These are phyloP conservation scores for Fregetta grallaria DNA, from an alignment of 2,113 vertebrate genomes.

Conservation along the genomic window DNA sequence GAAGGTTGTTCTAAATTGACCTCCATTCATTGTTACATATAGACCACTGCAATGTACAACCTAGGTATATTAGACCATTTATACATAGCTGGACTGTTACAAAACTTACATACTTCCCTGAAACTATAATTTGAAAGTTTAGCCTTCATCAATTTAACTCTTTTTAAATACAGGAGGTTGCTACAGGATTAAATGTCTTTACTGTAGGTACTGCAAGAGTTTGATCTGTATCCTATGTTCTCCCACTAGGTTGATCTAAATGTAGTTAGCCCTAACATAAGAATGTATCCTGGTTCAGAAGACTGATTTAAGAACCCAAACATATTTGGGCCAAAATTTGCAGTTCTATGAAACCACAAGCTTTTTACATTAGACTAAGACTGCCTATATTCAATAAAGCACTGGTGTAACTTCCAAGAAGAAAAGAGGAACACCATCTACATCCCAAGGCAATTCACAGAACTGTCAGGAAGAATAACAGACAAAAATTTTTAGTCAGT, in stretches of 20 bases:
- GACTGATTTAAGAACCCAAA: neutral
- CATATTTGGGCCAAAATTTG: neutral
- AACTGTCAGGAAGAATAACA: neutral
- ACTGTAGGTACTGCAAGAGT: neutral
- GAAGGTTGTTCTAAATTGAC: neutral
- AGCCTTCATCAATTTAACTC: neutral
- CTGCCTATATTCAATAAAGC: neutral
- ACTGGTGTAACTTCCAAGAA: neutral
- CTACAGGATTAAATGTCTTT: neutral
- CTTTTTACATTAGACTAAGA: neutral
- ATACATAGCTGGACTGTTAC: neutral
- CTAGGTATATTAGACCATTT: neutral
- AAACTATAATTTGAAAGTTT: neutral
- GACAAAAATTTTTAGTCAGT: neutral
- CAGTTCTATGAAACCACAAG: neutral
- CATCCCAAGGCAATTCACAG: neutral
- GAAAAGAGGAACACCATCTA: neutral
- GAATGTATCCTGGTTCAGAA: accelerated
- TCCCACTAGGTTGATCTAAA: neutral
- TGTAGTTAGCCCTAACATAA: neutral
- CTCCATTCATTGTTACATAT: neutral
- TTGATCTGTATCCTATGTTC: neutral
- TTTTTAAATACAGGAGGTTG: neutral
- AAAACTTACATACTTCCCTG: neutral
- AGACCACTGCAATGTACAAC: neutral